phyloP scores from a whole-genome alignment of 2,797 vertebrate genomes.

The Helicolenus hilgendorfi region DNA sequence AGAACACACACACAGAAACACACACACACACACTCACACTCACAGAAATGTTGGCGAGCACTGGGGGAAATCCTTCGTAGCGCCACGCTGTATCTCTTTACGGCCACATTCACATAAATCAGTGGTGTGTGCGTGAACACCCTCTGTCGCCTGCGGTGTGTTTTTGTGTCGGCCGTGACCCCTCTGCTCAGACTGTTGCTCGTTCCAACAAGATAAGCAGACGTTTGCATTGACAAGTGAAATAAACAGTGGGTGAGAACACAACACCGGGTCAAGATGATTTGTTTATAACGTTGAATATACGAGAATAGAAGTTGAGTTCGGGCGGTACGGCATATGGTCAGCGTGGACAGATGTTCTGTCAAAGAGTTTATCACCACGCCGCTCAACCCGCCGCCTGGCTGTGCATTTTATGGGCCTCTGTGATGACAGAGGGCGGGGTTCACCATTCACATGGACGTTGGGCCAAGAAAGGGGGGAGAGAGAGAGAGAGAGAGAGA shows the following conservation, averaged over 20 bases:
- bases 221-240: not conserved
- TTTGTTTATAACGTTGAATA: constrained; percentile 13
- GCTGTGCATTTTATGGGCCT: constrained; percentile 52
- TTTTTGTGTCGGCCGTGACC: not conserved
- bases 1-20: not conserved
- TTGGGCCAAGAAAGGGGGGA: not conserved
- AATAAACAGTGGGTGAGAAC: not conserved
- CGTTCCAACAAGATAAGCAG: constrained; percentile 1
- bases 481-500: not conserved
- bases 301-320: constrained; percentile 9
- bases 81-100: not conserved
- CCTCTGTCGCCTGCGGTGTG: not conserved
- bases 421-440: constrained; percentile 46
- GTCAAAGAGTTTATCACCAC: constrained; percentile 71
- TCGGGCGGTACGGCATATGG: constrained; percentile 18
- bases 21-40: not conserved
- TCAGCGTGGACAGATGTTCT: constrained; percentile 66
- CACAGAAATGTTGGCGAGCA: constrained; percentile 11
- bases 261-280: not conserved
- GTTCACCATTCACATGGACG: constrained; percentile 17
- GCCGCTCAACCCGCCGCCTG: not conserved
- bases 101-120: constrained; percentile 47
- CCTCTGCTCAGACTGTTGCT: constrained; percentile 5
- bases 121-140: not conserved
- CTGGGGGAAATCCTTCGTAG: constrained; percentile 54